Evolutionary conservation across 2,888 invertebrate species (phyloP).

Genomic region (Polydrusus cervinus): DNA sequence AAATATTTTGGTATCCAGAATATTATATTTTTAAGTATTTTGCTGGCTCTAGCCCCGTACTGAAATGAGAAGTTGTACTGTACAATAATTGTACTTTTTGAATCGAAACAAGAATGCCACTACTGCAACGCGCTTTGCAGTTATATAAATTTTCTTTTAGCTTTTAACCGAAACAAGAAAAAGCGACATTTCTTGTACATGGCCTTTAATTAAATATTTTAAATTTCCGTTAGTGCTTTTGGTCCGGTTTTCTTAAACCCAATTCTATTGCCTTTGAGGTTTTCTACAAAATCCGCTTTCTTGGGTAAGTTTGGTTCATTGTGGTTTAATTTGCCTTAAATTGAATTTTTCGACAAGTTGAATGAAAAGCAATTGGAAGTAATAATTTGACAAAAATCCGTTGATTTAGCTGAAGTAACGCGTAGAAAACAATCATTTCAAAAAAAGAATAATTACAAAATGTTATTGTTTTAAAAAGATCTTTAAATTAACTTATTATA

Average conservation of each 20-base stretch:
- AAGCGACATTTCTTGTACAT: not conserved
- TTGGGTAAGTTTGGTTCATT: slow-evolving; percentile 29
- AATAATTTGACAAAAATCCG: slow-evolving; percentile 5
- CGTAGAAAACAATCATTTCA: not conserved
- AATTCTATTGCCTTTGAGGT: slow-evolving; percentile 33
- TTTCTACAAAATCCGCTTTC: slow-evolving; percentile 27
- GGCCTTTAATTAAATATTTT: slow-evolving; percentile 10
- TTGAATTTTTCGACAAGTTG: slow-evolving; percentile 36
- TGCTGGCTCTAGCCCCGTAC: too few species aligned
- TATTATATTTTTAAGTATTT: too few species aligned
- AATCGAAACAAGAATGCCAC: too few species aligned
- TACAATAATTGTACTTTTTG: too few species aligned
- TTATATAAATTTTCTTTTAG: too few species aligned
- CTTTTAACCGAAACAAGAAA: not conserved
- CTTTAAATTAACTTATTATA: too few species aligned
- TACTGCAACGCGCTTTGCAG: too few species aligned
- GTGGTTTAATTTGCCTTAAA: slow-evolving; percentile 37
- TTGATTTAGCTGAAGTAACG: not conserved
- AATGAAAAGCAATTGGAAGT: slow-evolving; percentile 31
- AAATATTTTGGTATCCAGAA: too few species aligned
- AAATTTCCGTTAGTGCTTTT: not conserved
- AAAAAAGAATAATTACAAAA: not conserved
- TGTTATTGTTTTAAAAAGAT: not conserved
- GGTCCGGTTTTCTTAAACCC: slow-evolving; percentile 32
- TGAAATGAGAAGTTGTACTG: too few species aligned